Conservation (phyloP, 1,140 invertebrate genomes). For the Heliothis subflexa region DNA sequence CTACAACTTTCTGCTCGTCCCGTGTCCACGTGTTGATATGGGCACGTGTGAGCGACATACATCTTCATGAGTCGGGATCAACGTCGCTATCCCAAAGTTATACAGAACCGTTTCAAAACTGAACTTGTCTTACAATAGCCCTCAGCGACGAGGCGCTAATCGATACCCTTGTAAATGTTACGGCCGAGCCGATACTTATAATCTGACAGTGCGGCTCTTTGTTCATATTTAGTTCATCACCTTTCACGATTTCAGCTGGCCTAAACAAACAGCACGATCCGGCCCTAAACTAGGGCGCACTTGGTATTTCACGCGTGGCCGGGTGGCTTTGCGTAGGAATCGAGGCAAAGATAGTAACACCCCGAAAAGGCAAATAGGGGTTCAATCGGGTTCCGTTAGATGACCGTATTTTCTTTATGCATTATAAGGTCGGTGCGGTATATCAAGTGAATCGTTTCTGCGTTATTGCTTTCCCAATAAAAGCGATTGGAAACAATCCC, state of each 20-base stretch:
- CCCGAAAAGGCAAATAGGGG: conserved; percentile 81
- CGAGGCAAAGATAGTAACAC: conserved; percentile 80
- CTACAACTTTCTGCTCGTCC: conserved; percentile 59
- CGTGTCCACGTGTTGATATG: conserved; percentile 60
- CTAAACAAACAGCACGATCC: conserved; percentile 75
- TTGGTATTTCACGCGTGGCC: conserved; percentile 82
- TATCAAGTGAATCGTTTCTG: conserved; percentile 65
- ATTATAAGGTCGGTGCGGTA: conserved; percentile 70
- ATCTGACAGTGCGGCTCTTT: conserved; percentile 57
- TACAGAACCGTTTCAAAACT: conserved; percentile 40
- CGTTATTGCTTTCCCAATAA: conserved; percentile 68
- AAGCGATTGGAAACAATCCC: conserved; percentile 65
- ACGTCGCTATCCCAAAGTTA: conserved; percentile 51
- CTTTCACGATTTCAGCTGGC: conserved; percentile 60
- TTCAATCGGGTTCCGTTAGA: conserved; percentile 75
- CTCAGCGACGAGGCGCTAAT: conserved; percentile 50
- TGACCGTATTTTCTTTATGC: conserved; percentile 78
- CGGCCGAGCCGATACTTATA: conserved; percentile 61
- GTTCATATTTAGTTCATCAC: conserved; percentile 73
- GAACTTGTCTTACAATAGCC: conserved; percentile 36
- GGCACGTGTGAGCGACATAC: conserved; percentile 54
- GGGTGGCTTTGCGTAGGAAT: conserved; percentile 79
- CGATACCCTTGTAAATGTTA: conserved; percentile 57
- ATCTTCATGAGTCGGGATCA: conserved; percentile 55
- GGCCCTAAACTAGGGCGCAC: conserved; percentile 77